Percentiles rank a stretch among this genome's conserved stretches.
Conservation (phyloP, 2,888 invertebrate genomes). For the Drosophila atripex region DNA sequence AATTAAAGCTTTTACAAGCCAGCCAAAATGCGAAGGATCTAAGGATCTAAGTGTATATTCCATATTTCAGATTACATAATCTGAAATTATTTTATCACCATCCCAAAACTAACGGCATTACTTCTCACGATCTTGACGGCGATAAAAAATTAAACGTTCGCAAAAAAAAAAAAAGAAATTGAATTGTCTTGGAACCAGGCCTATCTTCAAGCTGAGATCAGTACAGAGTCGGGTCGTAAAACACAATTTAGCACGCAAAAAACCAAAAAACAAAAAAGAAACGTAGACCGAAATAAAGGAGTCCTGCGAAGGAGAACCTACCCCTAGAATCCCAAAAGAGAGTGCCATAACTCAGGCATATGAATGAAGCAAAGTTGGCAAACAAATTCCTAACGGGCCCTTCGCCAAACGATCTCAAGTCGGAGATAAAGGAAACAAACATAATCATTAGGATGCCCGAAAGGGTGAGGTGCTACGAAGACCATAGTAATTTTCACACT, state of each 20-base stretch:
- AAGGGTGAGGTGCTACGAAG: conserved; percentile 58
- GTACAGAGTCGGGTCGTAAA: conserved; percentile 49
- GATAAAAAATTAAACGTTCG: conserved; percentile 65
- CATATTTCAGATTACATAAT: background rate
- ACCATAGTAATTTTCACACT: conserved; percentile 79
- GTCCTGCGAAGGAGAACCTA: conserved; percentile 42
- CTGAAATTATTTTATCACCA: background rate
- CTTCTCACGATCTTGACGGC: conserved; percentile 67
- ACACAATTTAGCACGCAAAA: conserved; percentile 68
- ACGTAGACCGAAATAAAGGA: conserved; percentile 28
- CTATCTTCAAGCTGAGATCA: conserved; percentile 57
- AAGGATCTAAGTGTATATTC: no score
- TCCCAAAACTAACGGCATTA: conserved; percentile 30
- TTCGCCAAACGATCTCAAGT: conserved; percentile 50
- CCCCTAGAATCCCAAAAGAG: conserved; percentile 52
- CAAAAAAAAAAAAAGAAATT: conserved; percentile 56
- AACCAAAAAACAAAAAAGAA: background rate
- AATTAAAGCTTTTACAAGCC: background rate
- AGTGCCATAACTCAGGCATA: conserved; percentile 69
- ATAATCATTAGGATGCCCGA: conserved; percentile 58
- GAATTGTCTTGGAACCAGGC: conserved; percentile 21
- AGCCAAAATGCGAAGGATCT: background rate
- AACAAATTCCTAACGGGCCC: conserved; percentile 54
- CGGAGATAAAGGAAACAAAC: conserved; percentile 71
- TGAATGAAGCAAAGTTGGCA: conserved; percentile 70